Evolutionary conservation across 2,888 invertebrate species (phyloP).

Genomic region (Latheticus oryzae): DNA sequence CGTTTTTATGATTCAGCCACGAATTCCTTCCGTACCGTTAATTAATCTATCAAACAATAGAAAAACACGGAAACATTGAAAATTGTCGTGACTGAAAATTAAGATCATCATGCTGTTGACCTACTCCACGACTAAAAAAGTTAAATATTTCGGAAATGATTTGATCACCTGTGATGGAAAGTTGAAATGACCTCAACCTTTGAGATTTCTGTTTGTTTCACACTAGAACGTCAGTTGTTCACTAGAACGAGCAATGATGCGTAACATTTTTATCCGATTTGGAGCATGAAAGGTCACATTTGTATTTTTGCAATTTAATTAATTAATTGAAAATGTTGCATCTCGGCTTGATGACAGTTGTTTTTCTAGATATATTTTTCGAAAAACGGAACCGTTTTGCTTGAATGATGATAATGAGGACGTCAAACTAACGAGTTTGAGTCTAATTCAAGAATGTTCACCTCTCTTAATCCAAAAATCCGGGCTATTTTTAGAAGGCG

Average conservation of each 20-base stretch:
- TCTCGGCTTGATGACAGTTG: conserved; percentile 25
- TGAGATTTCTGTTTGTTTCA: conserved; percentile 10
- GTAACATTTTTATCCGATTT: conserved; percentile 6
- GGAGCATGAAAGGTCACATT: conserved; percentile 11
- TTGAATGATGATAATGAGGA: conserved; percentile 20
- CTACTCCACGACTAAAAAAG: conserved; percentile 11
- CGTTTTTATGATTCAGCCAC: conserved; percentile 15
- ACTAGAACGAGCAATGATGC: conserved; percentile 10
- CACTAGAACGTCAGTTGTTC: conserved; percentile 19
- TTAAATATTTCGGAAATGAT: conserved; percentile 17
- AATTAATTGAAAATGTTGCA: no score
- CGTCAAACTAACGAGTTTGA: conserved; percentile 36
- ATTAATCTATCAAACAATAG: no score
- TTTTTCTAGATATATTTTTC: conserved; percentile 22
- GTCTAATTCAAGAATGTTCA: conserved; percentile 33
- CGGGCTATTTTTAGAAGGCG: conserved; percentile 22
- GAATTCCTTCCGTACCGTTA: no score
- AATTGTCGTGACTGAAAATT: no score
- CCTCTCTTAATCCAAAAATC: conserved; percentile 27
- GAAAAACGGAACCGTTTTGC: conserved; percentile 19
- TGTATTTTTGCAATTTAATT: no score
- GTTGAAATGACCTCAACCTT: conserved; percentile 20
- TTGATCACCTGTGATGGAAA: conserved; percentile 23
- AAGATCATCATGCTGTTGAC: no score
- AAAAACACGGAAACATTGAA: no score